Evolutionary conservation across 1,140 invertebrate species (phyloP).

Genomic region (Sipha flava): DNA sequence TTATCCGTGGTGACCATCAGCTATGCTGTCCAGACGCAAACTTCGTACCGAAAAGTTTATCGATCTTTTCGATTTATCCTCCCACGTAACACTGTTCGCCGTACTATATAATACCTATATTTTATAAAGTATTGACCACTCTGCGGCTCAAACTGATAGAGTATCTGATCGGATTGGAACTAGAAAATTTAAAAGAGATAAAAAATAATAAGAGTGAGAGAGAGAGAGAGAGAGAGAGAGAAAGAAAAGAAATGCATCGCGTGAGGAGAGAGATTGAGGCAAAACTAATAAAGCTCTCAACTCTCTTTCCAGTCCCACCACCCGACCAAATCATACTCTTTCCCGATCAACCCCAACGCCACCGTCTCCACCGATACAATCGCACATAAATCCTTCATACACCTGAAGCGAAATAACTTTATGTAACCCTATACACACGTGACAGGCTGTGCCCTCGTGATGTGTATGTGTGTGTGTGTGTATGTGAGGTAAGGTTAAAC

Average conservation of each 20-base stretch:
- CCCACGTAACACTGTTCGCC: neutral
- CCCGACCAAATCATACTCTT: too few relatives aligned
- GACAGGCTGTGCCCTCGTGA: neutral
- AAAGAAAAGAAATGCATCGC: neutral
- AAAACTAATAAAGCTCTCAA: slow-evolving; percentile 22
- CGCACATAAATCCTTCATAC: slow-evolving; percentile 30
- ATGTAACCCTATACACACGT: neutral
- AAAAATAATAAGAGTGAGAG: too few relatives aligned
- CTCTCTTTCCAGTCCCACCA: neutral
- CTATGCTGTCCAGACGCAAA: neutral
- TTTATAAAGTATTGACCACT: too few relatives aligned
- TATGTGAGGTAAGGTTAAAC: too few relatives aligned
- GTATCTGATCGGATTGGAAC: slow-evolving; percentile 3
- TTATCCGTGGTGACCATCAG: neutral
- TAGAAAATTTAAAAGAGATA: neutral
- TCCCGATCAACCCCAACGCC: neutral
- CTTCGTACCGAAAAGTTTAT: slow-evolving; percentile 1
- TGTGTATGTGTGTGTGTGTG: neutral
- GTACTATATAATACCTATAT: neutral
- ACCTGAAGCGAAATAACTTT: slow-evolving; percentile 26
- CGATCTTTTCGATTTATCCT: neutral
- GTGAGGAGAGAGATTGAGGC: neutral
- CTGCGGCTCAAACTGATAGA: too few relatives aligned
- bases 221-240: neutral
- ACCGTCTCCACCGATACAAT: neutral